Evolutionary conservation across 2,797 vertebrate genomes (phyloP), one percentile per base, ranked within the genome.

Genomic region (Scyliorhinus canicula): DNA sequence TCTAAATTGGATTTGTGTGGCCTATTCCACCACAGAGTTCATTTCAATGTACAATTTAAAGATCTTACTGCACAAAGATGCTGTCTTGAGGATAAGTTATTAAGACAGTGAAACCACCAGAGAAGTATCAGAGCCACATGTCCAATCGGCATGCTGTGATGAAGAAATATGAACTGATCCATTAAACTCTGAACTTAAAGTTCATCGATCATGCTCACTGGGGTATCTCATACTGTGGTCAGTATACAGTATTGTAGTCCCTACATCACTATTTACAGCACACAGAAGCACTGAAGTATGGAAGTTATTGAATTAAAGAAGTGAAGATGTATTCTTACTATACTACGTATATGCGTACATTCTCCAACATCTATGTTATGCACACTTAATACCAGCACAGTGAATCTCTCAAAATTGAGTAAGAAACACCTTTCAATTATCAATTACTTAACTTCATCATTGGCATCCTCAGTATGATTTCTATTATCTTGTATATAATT

Each of bases 31-130:
- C 63, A 93, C 63, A 67, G 60, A 26, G 40, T 93, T 93, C 24
- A 93, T 93, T 93, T 50, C 91, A 69, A 67, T 67, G 63, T 67
- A 69, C 44, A 26, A 93, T 31, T 93, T 47, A 26, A 24, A 85
- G 50, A 31, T 52, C 50, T 85, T 50, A 93, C 8, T 5, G 28
- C 63, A 28, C 11, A 11, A 12, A 67, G 60, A 67, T 93, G 40
- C 21, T 47, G 91, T 44, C 21, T 67, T 69, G 91, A 67, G 40
- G 12, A 65, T 93, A 63, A 40, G 44, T 67, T 67, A 93, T 44
- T 47, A 47, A 47, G 40, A 67, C 90, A 93, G 40, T 63, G 35
- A 93, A 67, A 69, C 63, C 9, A 69, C n/a, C 40, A 60, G n/a
- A 67, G 67, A n/a, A 93, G 65, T 26, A 47, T 14, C 19, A 26